A percentile compares a stretch with the other conserved stretches of the same genome.
Evolutionary conservation across 2,888 invertebrate genomes (phyloP).

Genomic region (Teleiodes luculella): DNA sequence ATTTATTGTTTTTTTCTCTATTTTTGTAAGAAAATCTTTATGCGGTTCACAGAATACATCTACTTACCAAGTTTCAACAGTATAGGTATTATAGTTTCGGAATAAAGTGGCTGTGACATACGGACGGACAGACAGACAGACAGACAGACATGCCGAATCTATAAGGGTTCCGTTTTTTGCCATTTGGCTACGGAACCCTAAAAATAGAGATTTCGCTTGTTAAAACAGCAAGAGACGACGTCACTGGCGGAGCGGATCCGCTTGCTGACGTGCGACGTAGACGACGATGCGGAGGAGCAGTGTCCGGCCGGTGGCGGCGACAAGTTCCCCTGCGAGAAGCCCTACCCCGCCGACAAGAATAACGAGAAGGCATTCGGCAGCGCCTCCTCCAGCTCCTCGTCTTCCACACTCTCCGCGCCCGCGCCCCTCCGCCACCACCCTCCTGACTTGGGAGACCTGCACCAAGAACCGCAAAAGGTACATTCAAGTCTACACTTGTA

Average conservation of each 20-base stretch:
- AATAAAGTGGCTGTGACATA: no score
- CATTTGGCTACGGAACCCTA: no score
- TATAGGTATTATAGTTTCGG: no score
- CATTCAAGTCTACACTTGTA: no score
- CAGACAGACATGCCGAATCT: no score
- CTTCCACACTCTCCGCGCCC: constrained; percentile 58
- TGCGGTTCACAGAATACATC: no score
- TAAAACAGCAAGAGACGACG: constrained; percentile 79
- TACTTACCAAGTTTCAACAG: no score
- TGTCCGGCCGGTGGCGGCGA: constrained; percentile 80
- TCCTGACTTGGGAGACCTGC: constrained; percentile 64
- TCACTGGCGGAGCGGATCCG: constrained; percentile 92
- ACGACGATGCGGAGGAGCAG: constrained; percentile 77
- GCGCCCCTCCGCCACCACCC: constrained; percentile 53
- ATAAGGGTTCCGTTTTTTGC: no score
- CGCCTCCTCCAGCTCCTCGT: constrained; percentile 69
- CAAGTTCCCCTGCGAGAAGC: constrained; percentile 76
- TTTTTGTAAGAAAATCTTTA: no score
- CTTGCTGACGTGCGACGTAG: constrained; percentile 90
- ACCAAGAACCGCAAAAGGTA: constrained; percentile 62
- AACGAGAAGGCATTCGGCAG: constrained; percentile 77
- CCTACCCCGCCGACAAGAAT: constrained; percentile 76
- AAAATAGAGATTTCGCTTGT: no score
- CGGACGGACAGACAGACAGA: no score
- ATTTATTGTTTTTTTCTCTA: no score